phyloP scores from a whole-genome alignment of 2,797 vertebrate species.

The Chelidonichthys spinosus region DNA sequence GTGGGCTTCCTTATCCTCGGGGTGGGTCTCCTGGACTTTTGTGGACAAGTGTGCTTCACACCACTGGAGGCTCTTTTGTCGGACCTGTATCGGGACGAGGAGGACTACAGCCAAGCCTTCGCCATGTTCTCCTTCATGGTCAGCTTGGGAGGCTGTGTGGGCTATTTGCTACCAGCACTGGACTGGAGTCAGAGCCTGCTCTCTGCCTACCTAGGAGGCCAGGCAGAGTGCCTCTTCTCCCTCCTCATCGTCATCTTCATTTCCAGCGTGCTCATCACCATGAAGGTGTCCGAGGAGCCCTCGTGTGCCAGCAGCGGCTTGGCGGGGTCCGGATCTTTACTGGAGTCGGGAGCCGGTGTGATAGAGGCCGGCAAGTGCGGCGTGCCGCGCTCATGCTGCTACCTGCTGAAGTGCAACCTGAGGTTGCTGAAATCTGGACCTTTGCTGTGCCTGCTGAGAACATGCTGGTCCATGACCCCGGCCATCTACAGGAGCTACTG shows the following conservation, averaged over 20 bases:
- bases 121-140: conserved; percentile 89
- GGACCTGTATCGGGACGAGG: conserved; percentile 83
- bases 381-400: conserved; percentile 77
- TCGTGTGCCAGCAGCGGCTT: conserved; percentile 11
- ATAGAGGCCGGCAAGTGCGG: conserved; percentile 59
- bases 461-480: conserved; percentile 83
- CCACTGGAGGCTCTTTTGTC: conserved; percentile 86
- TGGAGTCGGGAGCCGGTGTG: conserved; percentile 41
- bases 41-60: conserved; percentile 87
- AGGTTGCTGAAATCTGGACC: conserved; percentile 75
- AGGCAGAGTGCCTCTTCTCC: conserved; percentile 84
- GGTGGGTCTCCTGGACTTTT: conserved; percentile 87
- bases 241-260: conserved; percentile 86
- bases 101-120: conserved; percentile 84
- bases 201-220: conserved; percentile 78
- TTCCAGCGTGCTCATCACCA: conserved; percentile 84
- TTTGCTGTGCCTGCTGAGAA: conserved; percentile 82
- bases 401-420: conserved; percentile 76
- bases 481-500: conserved; percentile 87
- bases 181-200: conserved; percentile 85
- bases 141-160: conserved; percentile 86
- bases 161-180: conserved; percentile 84
- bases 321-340: conserved; percentile 23
- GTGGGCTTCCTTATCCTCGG: conserved; percentile 86
- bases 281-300: conserved; percentile 84